A percentile compares a stretch with the other conserved stretches of the same genome.
phyloP scores from a whole-genome alignment of 2,888 invertebrate species.

The Pseudeuparius sepicola region DNA sequence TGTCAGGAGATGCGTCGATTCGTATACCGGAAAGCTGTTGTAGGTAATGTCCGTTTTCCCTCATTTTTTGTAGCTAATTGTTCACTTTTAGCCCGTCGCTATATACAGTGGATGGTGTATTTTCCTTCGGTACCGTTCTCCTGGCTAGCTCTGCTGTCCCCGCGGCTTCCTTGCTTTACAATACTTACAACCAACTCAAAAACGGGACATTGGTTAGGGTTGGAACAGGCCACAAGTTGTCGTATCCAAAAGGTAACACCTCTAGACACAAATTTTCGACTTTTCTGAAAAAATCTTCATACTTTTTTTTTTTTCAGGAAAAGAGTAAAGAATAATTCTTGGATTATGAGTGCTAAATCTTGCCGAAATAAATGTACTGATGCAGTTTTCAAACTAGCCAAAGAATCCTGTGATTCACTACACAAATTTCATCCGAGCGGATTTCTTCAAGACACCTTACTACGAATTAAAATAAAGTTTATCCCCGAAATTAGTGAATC shows the following conservation, averaged over 20 bases:
- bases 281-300: no score
- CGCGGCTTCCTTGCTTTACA: no score
- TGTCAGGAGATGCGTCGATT: constrained; percentile 15
- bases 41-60: constrained; percentile 11
- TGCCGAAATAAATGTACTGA: constrained; percentile 23
- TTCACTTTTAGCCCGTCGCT: no score
- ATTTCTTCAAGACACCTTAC: no score
- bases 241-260: no score
- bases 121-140: no score
- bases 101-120: no score
- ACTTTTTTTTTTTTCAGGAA: constrained; percentile 5
- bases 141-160: no score
- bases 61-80: no score
- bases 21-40: constrained; percentile 14
- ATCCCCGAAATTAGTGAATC: no score
- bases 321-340: constrained; percentile 20
- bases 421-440: constrained; percentile 14
- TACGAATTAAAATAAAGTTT: no score
- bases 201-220: constrained; percentile 13
- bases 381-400: constrained; percentile 21
- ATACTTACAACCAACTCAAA: constrained; percentile 13
- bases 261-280: no score
- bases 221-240: constrained; percentile 12
- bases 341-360: constrained; percentile 24
- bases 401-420: constrained; percentile 21